These are phyloP conservation scores for Epinephelus fuscoguttatus DNA, from an alignment of 2,113 vertebrate genomes.

Conservation along the genomic window DNA sequence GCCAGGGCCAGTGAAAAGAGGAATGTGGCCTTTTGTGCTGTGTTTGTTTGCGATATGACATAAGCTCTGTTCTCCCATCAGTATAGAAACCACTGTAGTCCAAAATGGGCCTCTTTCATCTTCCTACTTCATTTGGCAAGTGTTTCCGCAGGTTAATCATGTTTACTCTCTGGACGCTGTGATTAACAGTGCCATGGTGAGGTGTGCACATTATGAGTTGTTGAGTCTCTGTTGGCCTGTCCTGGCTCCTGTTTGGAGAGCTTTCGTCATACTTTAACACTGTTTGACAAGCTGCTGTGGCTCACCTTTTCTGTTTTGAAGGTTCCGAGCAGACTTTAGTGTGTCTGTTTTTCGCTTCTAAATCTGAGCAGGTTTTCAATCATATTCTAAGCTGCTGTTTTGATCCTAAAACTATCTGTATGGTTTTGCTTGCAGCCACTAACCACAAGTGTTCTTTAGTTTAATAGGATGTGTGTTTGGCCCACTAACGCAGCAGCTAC, in stretches of 20 bases:
- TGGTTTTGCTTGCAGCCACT: too few relatives aligned
- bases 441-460: too few relatives aligned
- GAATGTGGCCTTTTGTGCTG: not conserved
- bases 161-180: conserved; percentile 8
- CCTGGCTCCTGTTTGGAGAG: not conserved
- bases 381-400: not conserved
- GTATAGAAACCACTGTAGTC: conserved; percentile 13
- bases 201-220: conserved; percentile 4
- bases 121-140: conserved; percentile 22
- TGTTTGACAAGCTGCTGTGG: conserved; percentile 14
- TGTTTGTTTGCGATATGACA: conserved; percentile 11
- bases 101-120: conserved; percentile 28
- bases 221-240: conserved; percentile 9
- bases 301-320: not conserved
- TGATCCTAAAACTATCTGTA: too few relatives aligned
- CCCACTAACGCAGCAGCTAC: too few relatives aligned
- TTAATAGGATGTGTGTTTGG: too few relatives aligned
- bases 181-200: conserved; percentile 1
- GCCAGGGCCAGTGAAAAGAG: conserved; percentile 12
- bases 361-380: conserved; percentile 3
- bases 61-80: conserved; percentile 15
- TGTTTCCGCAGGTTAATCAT: conserved; percentile 28
- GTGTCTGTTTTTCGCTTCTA: conserved; percentile 5
- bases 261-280: conserved; percentile 17
- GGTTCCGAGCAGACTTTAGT: not conserved